Conservation (phyloP, 2,888 invertebrate genomes). For the Caenorhabditis auriculariae region DNA sequence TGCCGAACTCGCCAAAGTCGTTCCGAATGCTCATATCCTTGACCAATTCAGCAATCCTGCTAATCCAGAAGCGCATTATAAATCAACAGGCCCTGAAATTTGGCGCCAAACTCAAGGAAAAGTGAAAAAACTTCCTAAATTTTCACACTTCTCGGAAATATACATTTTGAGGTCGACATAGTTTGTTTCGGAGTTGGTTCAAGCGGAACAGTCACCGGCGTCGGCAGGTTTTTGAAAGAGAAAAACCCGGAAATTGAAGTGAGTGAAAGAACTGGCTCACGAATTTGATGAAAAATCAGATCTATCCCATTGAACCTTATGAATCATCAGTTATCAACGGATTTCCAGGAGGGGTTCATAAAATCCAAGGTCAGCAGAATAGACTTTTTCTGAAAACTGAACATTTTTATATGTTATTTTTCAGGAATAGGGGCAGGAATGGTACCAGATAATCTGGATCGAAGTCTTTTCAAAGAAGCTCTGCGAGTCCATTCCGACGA, state of each 20-base stretch:
- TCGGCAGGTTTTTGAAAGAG: constrained; percentile 51
- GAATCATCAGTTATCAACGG: constrained; percentile 54
- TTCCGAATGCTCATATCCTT: constrained; percentile 48
- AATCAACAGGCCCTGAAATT: constrained; percentile 62
- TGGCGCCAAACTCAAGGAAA: constrained; percentile 61
- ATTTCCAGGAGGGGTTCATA: constrained; percentile 48
- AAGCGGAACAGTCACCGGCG: constrained; percentile 54
- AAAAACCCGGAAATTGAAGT: constrained; percentile 49
- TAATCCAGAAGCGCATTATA: constrained; percentile 60
- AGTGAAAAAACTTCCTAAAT: too few relatives aligned
- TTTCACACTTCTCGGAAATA: neutral
- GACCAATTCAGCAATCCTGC: constrained; percentile 52
- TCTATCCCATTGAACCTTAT: constrained; percentile 51
- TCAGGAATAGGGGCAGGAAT: constrained; percentile 52
- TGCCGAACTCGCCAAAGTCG: constrained; percentile 32
- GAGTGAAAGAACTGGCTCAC: neutral
- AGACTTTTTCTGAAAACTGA: neutral
- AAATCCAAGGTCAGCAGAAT: constrained; percentile 47
- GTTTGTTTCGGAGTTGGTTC: constrained; percentile 58
- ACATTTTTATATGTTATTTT: too few relatives aligned
- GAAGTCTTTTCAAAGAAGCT: constrained; percentile 45
- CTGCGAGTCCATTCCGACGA: constrained; percentile 49
- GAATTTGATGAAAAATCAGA: constrained; percentile 8
- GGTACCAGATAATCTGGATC: constrained; percentile 53
- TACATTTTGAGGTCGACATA: constrained; percentile 47